phyloP scores from a whole-genome alignment of 2,888 invertebrate species.

The Mamestra brassicae region DNA sequence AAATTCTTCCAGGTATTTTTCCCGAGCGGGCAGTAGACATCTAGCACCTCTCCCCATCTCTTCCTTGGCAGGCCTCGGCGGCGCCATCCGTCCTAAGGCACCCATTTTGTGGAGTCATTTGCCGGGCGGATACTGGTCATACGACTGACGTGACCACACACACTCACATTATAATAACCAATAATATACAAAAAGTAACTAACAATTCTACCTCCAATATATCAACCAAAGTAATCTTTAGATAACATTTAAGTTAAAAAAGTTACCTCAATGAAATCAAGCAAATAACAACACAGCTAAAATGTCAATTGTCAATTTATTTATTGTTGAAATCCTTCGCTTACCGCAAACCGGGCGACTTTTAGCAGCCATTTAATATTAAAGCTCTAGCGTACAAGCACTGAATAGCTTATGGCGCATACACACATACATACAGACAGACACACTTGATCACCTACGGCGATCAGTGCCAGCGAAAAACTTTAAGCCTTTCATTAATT shows the following conservation, averaged over 20 bases:
- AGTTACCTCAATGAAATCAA: conserved; percentile 13
- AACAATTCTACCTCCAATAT: too few species aligned
- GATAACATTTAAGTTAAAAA: not conserved
- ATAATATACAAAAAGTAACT: too few species aligned
- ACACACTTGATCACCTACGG: conserved; percentile 62
- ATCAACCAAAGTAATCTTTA: too few species aligned
- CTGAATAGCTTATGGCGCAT: not conserved
- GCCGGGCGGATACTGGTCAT: too few species aligned
- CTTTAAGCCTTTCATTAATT: conserved; percentile 70
- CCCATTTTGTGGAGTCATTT: too few species aligned
- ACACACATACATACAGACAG: conserved; percentile 13
- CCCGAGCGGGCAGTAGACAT: too few species aligned
- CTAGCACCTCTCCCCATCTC: too few species aligned
- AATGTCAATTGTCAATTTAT: conserved; percentile 36
- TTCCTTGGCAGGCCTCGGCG: too few species aligned
- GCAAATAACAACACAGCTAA: conserved; percentile 12
- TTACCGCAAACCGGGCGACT: conserved; percentile 12
- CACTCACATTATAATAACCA: too few species aligned
- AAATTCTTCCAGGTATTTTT: too few species aligned
- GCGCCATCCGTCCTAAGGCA: too few species aligned
- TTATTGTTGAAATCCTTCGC: conserved; percentile 48
- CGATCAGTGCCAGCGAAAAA: conserved; percentile 58
- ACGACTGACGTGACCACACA: too few species aligned
- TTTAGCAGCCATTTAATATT: conserved; percentile 20
- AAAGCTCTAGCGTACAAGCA: conserved; percentile 16